Evolutionary conservation across 2,888 invertebrate species (phyloP).

Genomic region (Mythimna albipuncta): DNA sequence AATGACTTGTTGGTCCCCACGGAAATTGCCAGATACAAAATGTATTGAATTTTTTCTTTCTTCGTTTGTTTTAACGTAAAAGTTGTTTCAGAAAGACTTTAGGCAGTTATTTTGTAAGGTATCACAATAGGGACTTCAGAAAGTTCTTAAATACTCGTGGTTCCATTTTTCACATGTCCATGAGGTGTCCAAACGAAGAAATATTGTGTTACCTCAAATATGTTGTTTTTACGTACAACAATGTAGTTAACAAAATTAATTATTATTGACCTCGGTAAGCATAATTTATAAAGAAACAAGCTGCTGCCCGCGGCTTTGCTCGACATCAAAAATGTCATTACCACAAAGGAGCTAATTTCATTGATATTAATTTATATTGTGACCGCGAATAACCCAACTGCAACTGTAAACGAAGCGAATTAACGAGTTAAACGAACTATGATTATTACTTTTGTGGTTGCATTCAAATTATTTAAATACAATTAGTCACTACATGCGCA

Average conservation of each 20-base stretch:
- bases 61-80: neutral
- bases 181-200: conserved; percentile 17
- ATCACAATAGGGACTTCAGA: neutral
- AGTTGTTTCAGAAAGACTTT: neutral
- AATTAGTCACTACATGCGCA: conserved; percentile 7
- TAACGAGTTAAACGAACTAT: conserved; percentile 12
- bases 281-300: neutral
- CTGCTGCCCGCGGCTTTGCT: neutral
- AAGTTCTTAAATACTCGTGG: neutral
- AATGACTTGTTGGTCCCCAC: conserved; percentile 19
- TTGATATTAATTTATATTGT: neutral
- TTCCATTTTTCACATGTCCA: conserved; percentile 7
- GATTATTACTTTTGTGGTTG: conserved; percentile 7
- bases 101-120: neutral
- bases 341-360: neutral
- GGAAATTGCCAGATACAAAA: neutral
- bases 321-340: neutral
- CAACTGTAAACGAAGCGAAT: conserved; percentile 4
- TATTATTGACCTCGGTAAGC: neutral
- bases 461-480: neutral
- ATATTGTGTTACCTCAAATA: neutral
- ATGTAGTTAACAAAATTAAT: conserved; percentile 12
- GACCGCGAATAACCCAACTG: neutral
- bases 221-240: neutral
- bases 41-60: neutral